Evolutionary conservation across 2,888 invertebrate species (phyloP).

Genomic region (Drosophila eohydei): DNA sequence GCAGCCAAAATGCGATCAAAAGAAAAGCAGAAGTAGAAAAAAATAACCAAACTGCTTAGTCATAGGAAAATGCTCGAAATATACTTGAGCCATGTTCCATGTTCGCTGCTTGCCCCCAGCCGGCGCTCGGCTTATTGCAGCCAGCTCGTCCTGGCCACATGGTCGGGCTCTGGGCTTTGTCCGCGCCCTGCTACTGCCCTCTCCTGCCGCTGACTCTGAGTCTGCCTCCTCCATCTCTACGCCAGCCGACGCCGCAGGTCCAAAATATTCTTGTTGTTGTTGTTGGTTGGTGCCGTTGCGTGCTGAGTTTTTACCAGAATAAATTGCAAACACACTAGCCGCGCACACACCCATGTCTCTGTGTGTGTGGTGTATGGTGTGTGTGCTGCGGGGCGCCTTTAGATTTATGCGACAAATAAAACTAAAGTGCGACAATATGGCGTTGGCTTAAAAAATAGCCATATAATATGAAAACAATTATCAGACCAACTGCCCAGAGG

Average conservation of each 20-base stretch:
- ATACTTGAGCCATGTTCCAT: conserved; percentile 58
- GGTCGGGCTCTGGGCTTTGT: conserved; percentile 8
- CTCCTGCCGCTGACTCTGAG: neutral
- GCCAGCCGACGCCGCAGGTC: conserved; percentile 43
- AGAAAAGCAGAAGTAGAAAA: conserved; percentile 2
- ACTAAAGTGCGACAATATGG: conserved; percentile 80
- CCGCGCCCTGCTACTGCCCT: conserved; percentile 7
- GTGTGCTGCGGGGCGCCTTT: conserved; percentile 46
- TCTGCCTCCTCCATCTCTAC: conserved; percentile 1
- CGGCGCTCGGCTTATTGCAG: conserved; percentile 67
- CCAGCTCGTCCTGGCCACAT: conserved; percentile 21
- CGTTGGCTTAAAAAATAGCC: conserved; percentile 71
- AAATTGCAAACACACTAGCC: conserved; percentile 72
- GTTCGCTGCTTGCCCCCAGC: conserved; percentile 31
- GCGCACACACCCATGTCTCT: conserved; percentile 32
- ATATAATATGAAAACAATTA: conserved; percentile 75
- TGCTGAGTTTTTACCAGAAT: conserved; percentile 69
- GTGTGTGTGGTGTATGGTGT: conserved; percentile 13
- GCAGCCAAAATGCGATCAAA: conserved; percentile 48
- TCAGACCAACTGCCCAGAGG: conserved; percentile 45
- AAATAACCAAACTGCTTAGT: conserved; percentile 67
- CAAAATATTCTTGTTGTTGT: conserved; percentile 53
- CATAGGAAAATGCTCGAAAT: conserved; percentile 73
- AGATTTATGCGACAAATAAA: conserved; percentile 80
- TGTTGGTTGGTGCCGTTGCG: conserved; percentile 55